Evolutionary conservation across 2,888 invertebrate species (phyloP).

Genomic region (Teleiodes luculella): DNA sequence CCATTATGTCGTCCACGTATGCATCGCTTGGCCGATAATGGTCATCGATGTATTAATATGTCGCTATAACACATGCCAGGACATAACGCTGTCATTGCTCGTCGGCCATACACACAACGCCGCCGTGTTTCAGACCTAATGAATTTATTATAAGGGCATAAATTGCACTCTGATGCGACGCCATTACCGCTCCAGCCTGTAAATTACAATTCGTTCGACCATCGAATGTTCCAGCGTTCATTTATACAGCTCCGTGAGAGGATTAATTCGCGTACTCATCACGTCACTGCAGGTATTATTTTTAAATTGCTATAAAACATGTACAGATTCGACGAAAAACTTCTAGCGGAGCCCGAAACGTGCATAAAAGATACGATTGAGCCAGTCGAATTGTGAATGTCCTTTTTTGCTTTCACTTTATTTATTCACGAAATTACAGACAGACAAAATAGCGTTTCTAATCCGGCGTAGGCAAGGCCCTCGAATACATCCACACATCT

Average conservation of each 20-base stretch:
- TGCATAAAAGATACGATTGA: neutral
- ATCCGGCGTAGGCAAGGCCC: slow-evolving; percentile 61
- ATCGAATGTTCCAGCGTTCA: slow-evolving; percentile 52
- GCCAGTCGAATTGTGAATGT: neutral
- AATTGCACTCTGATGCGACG: slow-evolving; percentile 73
- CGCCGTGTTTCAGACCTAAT: slow-evolving; percentile 54
- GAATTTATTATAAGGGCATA: slow-evolving; percentile 78
- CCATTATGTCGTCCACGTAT: neutral
- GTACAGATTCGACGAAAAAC: slow-evolving; percentile 25
- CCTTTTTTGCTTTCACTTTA: slow-evolving; percentile 17
- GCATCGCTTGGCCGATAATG: slow-evolving; percentile 2
- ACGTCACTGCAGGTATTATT: slow-evolving; percentile 27
- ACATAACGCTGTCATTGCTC: slow-evolving; percentile 36
- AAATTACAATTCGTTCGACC: slow-evolving; percentile 70
- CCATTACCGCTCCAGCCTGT: slow-evolving; percentile 67
- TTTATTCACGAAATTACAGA: slow-evolving; percentile 40
- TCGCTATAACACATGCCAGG: slow-evolving; percentile 16
- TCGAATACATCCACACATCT: slow-evolving; percentile 64
- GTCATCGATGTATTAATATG: slow-evolving; percentile 28
- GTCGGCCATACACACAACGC: slow-evolving; percentile 28
- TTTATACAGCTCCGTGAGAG: slow-evolving; percentile 63
- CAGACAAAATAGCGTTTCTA: slow-evolving; percentile 56
- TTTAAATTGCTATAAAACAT: slow-evolving; percentile 26
- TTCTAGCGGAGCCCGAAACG: neutral
- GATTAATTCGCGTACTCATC: slow-evolving; percentile 39